Evolutionary conservation across 1,140 invertebrate species (phyloP).

Genomic region (Drosophila gunungcola): DNA sequence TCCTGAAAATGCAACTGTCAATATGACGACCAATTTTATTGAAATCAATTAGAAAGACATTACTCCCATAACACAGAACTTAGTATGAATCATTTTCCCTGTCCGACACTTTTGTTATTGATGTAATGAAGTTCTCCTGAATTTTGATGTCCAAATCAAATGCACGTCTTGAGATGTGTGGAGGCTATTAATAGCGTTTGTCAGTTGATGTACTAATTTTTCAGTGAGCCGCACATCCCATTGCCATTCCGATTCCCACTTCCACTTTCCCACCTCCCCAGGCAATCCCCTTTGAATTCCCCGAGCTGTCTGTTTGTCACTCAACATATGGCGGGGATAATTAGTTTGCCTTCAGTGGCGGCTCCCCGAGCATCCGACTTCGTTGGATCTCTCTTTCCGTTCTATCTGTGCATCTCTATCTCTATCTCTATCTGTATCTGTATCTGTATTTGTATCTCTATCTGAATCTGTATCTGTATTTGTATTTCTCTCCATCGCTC

Average conservation of each 20-base stretch:
- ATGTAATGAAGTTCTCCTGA: conserved; percentile 3
- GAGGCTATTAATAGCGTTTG: conserved; percentile 47
- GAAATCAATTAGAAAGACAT: not conserved
- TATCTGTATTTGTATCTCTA: conserved; percentile 9
- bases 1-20: too few relatives aligned
- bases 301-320: conserved; percentile 46
- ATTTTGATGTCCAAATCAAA: conserved; percentile 20
- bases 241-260: conserved; percentile 20
- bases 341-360: conserved; percentile 45
- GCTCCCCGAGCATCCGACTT: conserved; percentile 26
- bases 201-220: conserved; percentile 56
- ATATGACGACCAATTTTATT: too few relatives aligned
- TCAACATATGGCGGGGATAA: conserved; percentile 52
- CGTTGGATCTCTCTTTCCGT: not conserved
- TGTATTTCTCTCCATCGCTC: conserved; percentile 2
- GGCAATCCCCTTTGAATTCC: conserved; percentile 29
- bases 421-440: not conserved
- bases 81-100: not conserved
- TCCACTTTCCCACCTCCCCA: conserved; percentile 2
- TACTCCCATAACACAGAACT: not conserved
- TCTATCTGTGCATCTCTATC: conserved; percentile 6
- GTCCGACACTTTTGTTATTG: not conserved
- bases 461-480: not conserved
- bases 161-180: conserved; percentile 1
- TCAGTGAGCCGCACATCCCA: conserved; percentile 60